Conservation (phyloP, 2,888 invertebrate species). For the Rhamnusium bicolor region DNA sequence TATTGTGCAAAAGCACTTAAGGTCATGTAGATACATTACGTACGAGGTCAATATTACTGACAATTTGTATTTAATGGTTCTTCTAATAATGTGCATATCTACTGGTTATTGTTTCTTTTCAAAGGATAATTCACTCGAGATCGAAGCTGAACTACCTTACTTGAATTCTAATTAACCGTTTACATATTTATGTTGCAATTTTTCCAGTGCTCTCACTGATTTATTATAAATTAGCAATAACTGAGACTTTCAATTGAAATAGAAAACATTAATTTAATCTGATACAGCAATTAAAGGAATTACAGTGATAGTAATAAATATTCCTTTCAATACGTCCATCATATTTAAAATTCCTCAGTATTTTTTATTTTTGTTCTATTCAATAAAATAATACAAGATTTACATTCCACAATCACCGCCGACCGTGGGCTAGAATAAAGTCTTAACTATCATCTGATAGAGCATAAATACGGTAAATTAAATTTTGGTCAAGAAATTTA, state of each 20-base stretch:
- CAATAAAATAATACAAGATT: neutral
- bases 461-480: too few relatives aligned
- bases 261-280: constrained; percentile 14
- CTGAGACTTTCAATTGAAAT: constrained; percentile 18
- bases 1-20: constrained; percentile 32
- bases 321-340: neutral
- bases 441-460: too few relatives aligned
- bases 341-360: constrained; percentile 5
- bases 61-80: constrained; percentile 47
- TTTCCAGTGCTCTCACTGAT: constrained; percentile 13
- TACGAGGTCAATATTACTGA: constrained; percentile 49
- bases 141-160: constrained; percentile 10
- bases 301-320: constrained; percentile 1
- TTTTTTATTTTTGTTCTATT: constrained; percentile 11
- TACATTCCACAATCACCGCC: neutral
- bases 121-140: constrained; percentile 42
- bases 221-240: constrained; percentile 26
- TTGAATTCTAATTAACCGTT: constrained; percentile 37
- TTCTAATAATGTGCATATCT: constrained; percentile 46
- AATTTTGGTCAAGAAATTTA: too few relatives aligned
- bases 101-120: constrained; percentile 49
- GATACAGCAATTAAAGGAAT: constrained; percentile 11
- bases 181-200: constrained; percentile 29
- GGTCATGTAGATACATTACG: constrained; percentile 39
- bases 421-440: neutral